Evolutionary conservation across 2,888 invertebrate genomes (phyloP), one percentile per base, ranked within the genome.

Genomic region (Cheilosia vernalis): DNA sequence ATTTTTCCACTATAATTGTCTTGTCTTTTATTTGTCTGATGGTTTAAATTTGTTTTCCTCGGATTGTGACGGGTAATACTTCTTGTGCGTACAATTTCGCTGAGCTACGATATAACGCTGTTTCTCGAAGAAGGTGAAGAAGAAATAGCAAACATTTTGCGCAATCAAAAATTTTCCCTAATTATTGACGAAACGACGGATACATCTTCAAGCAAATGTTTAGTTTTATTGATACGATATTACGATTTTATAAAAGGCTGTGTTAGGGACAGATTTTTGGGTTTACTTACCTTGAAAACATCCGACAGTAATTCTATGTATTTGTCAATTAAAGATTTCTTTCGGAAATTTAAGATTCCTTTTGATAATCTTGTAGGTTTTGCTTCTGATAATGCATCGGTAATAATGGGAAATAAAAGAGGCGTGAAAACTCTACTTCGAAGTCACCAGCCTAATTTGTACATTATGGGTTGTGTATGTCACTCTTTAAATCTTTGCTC

Each of bases 361-460:
- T 40, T 85, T 15, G 42, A 78, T 47, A 89, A 89, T 78, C 66
- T 89, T 44, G 86, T 89, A 21, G 89, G 88, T 17, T 88, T 89
- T 81, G 88, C 24, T 24, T 24, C 24, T 24, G 24, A 24, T 24
- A 24, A 24, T 24, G 24, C 89, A 0, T 80, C 82, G 9, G 88
- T 88, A 15, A 89, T 89, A 89, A 88, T 88, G 88, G 89, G 88
- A 3, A 83, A 79, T 27, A 87, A 80, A 47, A 73, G 72, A 33
- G 88, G 88, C 13, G 87, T 89, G 4, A 61, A 88, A 70, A 49
- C 82, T 17, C 76, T 78, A 53, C 85, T 89, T 40, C 67, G 76
- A 77, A 55, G 78, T 63, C 61, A 87, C 21, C 47, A 87, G 19
- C 88, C 88, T 15, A 49, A n/a, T n/a, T n/a, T n/a, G n/a, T 27